Evolutionary conservation across 2,888 invertebrate genomes (phyloP).

Genomic region (Neria commutata): DNA sequence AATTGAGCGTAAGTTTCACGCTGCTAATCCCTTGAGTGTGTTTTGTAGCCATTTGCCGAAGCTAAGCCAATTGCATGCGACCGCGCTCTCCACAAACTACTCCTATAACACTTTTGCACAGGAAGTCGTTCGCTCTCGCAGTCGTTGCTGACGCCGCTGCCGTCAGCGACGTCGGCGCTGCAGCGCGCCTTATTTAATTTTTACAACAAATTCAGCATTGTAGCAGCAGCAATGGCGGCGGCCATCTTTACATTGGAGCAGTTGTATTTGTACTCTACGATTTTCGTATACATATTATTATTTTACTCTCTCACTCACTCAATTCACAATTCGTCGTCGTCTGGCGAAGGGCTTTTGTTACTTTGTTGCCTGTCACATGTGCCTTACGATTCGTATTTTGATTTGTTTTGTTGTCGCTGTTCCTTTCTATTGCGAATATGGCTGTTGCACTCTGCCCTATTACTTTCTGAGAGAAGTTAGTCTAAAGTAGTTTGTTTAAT

Average conservation of each 20-base stretch:
- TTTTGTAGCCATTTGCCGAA: not conserved
- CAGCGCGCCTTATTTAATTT: too few relatives aligned
- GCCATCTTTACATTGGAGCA: slow-evolving; percentile 48
- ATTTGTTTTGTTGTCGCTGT: slow-evolving; percentile 21
- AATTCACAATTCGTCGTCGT: slow-evolving; percentile 1
- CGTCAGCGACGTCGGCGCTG: too few relatives aligned
- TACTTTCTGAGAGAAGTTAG: not conserved
- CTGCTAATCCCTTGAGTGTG: slow-evolving; percentile 12
- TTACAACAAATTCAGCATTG: slow-evolving; percentile 32
- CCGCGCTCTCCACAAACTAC: slow-evolving; percentile 16
- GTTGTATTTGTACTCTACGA: slow-evolving; percentile 27
- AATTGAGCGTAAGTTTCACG: not conserved
- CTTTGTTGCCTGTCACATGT: slow-evolving; percentile 16
- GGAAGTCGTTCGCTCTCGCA: slow-evolving; percentile 23
- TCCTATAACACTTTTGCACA: slow-evolving; percentile 16
- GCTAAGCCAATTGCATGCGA: slow-evolving; percentile 51
- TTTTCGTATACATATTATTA: too few relatives aligned
- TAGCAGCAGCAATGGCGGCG: slow-evolving; percentile 49
- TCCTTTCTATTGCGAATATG: slow-evolving; percentile 21
- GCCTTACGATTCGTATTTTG: slow-evolving; percentile 24
- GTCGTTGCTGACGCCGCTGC: too few relatives aligned
- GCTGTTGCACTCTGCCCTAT: slow-evolving; percentile 21
- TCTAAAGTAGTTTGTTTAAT: slow-evolving; percentile 11
- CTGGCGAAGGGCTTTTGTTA: slow-evolving; percentile 3
- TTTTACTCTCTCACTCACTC: slow-evolving; percentile 18